phyloP scores from a whole-genome alignment of 2,888 invertebrate genomes.

The Aradus depressus region DNA sequence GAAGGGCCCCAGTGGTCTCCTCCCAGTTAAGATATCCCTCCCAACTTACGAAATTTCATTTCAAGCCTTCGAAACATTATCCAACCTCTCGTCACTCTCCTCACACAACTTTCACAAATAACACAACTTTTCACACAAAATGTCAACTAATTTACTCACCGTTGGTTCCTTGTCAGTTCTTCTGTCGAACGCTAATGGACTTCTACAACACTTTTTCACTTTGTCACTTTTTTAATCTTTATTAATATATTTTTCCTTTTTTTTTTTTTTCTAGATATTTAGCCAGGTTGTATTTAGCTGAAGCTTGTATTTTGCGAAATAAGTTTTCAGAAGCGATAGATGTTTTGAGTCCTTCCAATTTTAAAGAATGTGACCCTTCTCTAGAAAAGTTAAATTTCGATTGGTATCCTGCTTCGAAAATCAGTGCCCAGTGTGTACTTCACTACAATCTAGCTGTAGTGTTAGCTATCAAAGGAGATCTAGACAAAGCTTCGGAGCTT shows the following conservation, averaged over 20 bases:
- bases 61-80: too few species aligned
- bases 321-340: conserved; percentile 72
- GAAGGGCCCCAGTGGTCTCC: too few species aligned
- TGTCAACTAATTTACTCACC: too few species aligned
- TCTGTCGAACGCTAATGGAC: too few species aligned
- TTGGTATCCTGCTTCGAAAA: conserved; percentile 52
- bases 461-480: conserved; percentile 60
- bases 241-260: background rate
- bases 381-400: conserved; percentile 35
- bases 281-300: conserved; percentile 69
- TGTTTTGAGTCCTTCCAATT: conserved; percentile 65
- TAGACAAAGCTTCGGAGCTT: conserved; percentile 50
- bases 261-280: conserved; percentile 18
- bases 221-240: background rate
- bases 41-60: too few species aligned
- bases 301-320: conserved; percentile 72
- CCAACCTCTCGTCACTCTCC: too few species aligned
- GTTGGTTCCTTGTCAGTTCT: too few species aligned
- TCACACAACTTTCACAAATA: too few species aligned
- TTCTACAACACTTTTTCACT: too few species aligned
- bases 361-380: conserved; percentile 44
- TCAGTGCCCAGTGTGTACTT: conserved; percentile 56
- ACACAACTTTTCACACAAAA: too few species aligned
- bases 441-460: conserved; percentile 69
- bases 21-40: too few species aligned